Evolutionary conservation across 2,113 vertebrate species (phyloP), one percentile per base, ranked within the genome.

Genomic region (Amblyopsis rosae): DNA sequence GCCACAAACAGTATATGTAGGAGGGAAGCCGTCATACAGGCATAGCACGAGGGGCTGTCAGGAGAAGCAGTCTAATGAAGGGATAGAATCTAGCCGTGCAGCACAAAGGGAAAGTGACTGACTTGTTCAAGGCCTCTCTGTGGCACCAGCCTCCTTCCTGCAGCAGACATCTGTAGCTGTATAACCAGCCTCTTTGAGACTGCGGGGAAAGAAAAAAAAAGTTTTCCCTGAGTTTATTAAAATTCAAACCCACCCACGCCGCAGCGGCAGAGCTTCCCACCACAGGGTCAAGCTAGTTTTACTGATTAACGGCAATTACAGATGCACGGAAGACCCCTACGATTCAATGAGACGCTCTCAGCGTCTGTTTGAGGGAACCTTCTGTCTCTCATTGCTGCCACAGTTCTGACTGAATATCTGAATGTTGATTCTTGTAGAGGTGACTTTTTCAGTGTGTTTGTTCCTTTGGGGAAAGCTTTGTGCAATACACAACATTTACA

Each of bases 21-120:
- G 85, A 73, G 80, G 35, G 68, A 69, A 41, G 35, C 35, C 7
- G 35, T 86, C 86, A 86, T 26, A 72, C 72, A 67, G 79, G 76
- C 82, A 8, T 41, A 41, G 35, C 35, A 41, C 7, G 35, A 41
- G 35, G 35, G 35, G 35, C 35, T 89, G 89, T 88, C 89, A 87
- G 47, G 68, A 75, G 79, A 66, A 73, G 70, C 35, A 41, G 65
- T 79, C 82, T 89, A 90, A 90, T 85, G 86, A 90, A 89, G 81
- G 76, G 66, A 83, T 80, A 72, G 69, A 62, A 70, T 82, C 73
- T 80, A 32, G 67, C 73, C 58, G 51, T 72, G 77, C 70, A 76
- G 70, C 83, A 83, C 81, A 83, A 84, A 82, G 63, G 57, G 66
- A 76, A 58, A 62, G 71, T 80, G 86, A 82, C 51, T 81, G 80